Conservation (phyloP, 2,113 vertebrate species). For the Craseonycteris thonglongyai region DNA sequence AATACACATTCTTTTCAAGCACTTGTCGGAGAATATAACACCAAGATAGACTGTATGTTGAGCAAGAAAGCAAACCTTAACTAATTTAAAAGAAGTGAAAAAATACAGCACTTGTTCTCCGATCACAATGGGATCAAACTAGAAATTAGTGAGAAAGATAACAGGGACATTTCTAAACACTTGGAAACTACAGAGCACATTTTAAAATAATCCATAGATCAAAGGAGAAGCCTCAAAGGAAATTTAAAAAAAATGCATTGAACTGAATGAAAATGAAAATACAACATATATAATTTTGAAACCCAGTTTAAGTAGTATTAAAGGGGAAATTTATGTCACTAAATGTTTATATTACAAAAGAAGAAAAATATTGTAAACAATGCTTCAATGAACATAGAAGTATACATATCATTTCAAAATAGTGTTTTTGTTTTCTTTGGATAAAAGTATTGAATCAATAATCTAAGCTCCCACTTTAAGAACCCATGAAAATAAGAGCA, state of each 20-base stretch:
- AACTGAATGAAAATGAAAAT: background rate
- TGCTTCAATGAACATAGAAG: background rate
- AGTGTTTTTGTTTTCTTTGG: background rate
- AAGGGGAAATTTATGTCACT: background rate
- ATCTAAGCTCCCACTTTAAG: background rate
- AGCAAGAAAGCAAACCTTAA: background rate
- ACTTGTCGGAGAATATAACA: background rate
- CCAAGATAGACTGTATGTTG: background rate
- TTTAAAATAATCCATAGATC: background rate
- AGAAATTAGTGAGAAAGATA: background rate
- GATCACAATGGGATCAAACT: background rate
- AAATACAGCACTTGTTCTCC: background rate
- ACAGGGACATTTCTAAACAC: background rate
- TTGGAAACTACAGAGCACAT: background rate
- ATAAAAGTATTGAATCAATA: background rate
- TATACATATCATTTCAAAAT: background rate
- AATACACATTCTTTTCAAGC: background rate
- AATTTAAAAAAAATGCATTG: background rate
- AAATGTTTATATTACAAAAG: background rate
- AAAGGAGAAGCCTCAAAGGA: background rate
- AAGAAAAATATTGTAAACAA: background rate
- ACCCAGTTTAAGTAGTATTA: background rate
- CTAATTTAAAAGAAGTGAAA: background rate
- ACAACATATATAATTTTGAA: background rate
- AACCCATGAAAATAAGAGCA: background rate